Conservation (phyloP, 1,140 invertebrate species). For the Pomacea maculata region DNA sequence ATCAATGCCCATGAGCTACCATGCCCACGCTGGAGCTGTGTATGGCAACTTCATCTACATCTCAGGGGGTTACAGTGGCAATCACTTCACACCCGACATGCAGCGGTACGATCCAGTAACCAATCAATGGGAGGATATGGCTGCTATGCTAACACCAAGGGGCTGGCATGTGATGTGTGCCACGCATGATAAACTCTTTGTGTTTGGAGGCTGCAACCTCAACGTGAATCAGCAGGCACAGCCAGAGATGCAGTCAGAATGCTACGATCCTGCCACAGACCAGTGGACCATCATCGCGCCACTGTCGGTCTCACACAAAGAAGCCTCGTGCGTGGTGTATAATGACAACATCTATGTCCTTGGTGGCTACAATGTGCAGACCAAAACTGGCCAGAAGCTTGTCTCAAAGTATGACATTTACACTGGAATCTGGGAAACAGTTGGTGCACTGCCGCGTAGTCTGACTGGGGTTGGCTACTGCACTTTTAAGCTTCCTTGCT, state of each 20-base stretch:
- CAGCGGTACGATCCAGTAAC: constrained; percentile 61
- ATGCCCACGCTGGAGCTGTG: constrained; percentile 65
- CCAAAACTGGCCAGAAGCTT: constrained; percentile 66
- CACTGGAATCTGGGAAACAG: constrained; percentile 64
- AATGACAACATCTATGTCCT: constrained; percentile 64
- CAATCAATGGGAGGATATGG: constrained; percentile 65
- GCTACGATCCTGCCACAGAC: constrained; percentile 74
- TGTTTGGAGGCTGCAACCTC: constrained; percentile 75
- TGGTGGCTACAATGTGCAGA: constrained; percentile 66
- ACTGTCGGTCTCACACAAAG: constrained; percentile 69
- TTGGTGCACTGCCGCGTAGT: constrained; percentile 63
- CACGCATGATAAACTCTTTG: constrained; percentile 76
- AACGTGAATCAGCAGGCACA: constrained; percentile 77
- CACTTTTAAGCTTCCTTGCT: constrained; percentile 61
- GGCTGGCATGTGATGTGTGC: constrained; percentile 67
- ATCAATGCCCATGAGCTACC: constrained; percentile 63
- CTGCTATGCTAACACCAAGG: constrained; percentile 63
- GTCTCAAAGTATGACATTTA: constrained; percentile 63
- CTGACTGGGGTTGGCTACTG: constrained; percentile 65
- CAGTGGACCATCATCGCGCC: constrained; percentile 75
- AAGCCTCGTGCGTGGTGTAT: constrained; percentile 64
- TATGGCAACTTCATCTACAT: constrained; percentile 63
- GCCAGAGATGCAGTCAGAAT: constrained; percentile 76
- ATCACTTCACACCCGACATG: constrained; percentile 65
- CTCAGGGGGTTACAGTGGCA: constrained; percentile 64